These are phyloP conservation scores for Odontamblyopus lacepedii DNA, from an alignment of 2,797 vertebrate genomes.

Conservation along the genomic window DNA sequence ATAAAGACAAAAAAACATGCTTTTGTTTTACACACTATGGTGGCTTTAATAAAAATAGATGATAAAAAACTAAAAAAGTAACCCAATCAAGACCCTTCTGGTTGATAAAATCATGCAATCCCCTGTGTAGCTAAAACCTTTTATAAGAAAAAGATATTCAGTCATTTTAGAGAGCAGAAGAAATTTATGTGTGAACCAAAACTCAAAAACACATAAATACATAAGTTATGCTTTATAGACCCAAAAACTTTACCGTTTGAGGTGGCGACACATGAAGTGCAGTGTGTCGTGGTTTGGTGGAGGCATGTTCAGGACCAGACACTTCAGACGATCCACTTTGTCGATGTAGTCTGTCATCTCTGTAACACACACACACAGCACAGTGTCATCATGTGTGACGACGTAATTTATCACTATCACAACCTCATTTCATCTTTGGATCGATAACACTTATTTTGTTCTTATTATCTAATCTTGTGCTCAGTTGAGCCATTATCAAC, in stretches of 20 bases:
- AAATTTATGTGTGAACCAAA: no score
- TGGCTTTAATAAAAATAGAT: background rate
- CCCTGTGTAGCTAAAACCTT: background rate
- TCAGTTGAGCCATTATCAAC: constrained; percentile 17
- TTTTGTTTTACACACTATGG: no score
- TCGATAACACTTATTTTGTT: constrained; percentile 22
- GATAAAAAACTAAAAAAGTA: background rate
- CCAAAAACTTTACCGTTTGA: constrained; percentile 79
- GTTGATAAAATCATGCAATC: background rate
- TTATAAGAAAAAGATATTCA: background rate
- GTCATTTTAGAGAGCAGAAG: background rate
- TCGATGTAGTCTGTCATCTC: constrained; percentile 82
- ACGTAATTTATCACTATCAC: constrained; percentile 21
- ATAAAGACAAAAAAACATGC: no score
- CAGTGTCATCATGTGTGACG: constrained; percentile 10
- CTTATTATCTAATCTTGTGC: constrained; percentile 35
- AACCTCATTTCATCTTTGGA: constrained; percentile 23
- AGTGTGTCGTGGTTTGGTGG: constrained; percentile 84
- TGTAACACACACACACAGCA: constrained; percentile 57
- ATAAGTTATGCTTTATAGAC: background rate
- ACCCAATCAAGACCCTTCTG: background rate
- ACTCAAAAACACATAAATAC: no score
- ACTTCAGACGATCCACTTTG: constrained; percentile 80
- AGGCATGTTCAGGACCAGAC: constrained; percentile 82
- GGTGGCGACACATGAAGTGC: constrained; percentile 84